Conservation (phyloP, 2,888 invertebrate species). For the Andrena bucephala region DNA sequence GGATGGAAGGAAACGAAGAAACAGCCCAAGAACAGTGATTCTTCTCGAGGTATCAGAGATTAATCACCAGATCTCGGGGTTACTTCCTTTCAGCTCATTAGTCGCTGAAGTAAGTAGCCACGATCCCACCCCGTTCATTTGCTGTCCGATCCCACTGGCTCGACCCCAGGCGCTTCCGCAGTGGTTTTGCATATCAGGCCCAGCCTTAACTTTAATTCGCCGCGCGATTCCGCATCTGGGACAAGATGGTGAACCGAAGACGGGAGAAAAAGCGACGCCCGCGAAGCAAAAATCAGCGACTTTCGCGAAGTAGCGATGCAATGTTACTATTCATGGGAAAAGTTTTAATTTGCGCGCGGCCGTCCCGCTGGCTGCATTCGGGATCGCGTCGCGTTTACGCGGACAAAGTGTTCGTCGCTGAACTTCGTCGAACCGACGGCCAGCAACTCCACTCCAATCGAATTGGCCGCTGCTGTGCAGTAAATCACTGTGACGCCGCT, state of each 20-base stretch:
- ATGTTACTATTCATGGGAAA: conserved; percentile 81
- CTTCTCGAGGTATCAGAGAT: conserved; percentile 20
- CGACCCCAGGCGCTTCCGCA: not conserved
- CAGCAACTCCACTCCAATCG: not conserved
- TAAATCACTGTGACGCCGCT: conserved; percentile 22
- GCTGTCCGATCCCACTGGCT: conserved; percentile 12
- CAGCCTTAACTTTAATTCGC: conserved; percentile 53
- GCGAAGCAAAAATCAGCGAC: conserved; percentile 74
- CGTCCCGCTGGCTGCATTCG: conserved; percentile 17
- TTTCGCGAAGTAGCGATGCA: conserved; percentile 60
- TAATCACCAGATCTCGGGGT: conserved; percentile 14
- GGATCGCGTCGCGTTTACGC: conserved; percentile 25
- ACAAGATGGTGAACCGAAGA: conserved; percentile 4
- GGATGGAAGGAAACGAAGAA: not conserved
- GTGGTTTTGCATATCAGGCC: conserved; percentile 65
- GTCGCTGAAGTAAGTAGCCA: not conserved
- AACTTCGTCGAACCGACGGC: conserved; percentile 15
- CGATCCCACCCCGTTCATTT: conserved; percentile 17
- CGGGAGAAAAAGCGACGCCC: conserved; percentile 18
- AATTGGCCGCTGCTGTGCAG: conserved; percentile 1
- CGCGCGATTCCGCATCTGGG: conserved; percentile 15
- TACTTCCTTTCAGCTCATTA: conserved; percentile 30
- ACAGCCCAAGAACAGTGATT: not conserved
- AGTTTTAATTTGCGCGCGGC: conserved; percentile 77
- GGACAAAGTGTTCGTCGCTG: not conserved